Evolutionary conservation across 2,888 invertebrate genomes (phyloP), one percentile per base, ranked within the genome.

Genomic region (Tiliacea citrago): DNA sequence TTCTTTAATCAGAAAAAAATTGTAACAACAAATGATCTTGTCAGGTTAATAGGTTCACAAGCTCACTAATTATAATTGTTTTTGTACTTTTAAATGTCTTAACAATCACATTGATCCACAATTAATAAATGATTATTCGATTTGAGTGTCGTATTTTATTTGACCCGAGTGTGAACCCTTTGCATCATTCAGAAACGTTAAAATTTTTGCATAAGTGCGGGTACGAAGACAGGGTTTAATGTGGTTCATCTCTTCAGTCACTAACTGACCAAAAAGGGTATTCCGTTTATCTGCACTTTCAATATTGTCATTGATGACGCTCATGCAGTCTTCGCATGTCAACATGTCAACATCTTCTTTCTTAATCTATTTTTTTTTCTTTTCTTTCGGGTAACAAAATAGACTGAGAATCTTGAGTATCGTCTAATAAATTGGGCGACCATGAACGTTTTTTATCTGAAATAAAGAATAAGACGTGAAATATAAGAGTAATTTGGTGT

Each of bases 401-500:
- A 55, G 72, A 65, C 65, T 65, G 70, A 62, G 57, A 72, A 72
- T 65, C 71, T 72, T 72, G 65, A 72, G n/a, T 47, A 57, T 72
- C 45, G 29, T 72, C 71, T 65, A 63, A 63, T 72, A 72, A 21
- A 72, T 47, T 57, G 65, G 71, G 57, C 16, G 71, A 72, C 63
- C 71, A 72, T 72, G 71, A 57, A 65, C 71, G 71, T 72, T 72
- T 72, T 70, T 63, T 72, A 53, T 72, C 71, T 72, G 71, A 57
- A 72, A 70, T 62, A 70, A 62, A 62, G 45, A 62, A 70, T 24
- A 70, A 62, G 62, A 70, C 62, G 62, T 70, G 21, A 70, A 70
- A 70, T 62, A 62, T 62, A 16, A 57, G 57, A 29, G 57, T 57
- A 57, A 57, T 57, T 57, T 57, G 24, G 57, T 57, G 57, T 58